Base-by-base conservation (phyloP, 2,797 vertebrate species). In the Vespertilio murinus region DNA sequence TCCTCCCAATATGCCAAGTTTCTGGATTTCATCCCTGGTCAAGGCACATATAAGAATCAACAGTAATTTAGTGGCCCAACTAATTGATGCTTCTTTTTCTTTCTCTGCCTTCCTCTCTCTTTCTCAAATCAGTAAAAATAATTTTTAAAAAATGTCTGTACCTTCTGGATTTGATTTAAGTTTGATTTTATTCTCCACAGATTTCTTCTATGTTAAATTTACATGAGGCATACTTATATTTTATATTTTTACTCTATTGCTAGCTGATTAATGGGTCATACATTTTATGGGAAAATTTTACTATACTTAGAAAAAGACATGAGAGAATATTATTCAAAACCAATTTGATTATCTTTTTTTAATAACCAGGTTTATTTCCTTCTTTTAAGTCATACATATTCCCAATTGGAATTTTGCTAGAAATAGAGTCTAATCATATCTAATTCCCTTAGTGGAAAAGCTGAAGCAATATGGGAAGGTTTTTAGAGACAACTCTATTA, bases 351-450 rank as follows among this genome's bases (percentile, higher is more conserved):
- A 74, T 96, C 70, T 96, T 80, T 97, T 96, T 96, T 97, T 97
- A 98, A 97, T 96, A 98, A 96, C 95, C 95, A 97, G 79, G 87
- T 95, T 97, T 97, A 97, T 97, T 98, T 87, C 84, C 67, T 96
- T 98, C 94, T 96, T 98, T 91, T 91, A 96, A 97, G 94, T 95
- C 90, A 94, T 67, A 23, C 82, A 95, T 96, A 97, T 97, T 98
- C 96, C 96, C 97, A 97, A 87, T 56, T 97, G 95, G 91, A 97
- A 96, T 96, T 97, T 96, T 80, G 78, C 94, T 96, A 96, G 96
- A 98, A 98, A 98, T 97, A 97, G 97, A 97, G 90, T 94, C 92
- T 97, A 97, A 98, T 98, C 94, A 0, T 94, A 96, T 96, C 40
- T 97, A 96, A 95, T 84, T 97, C 97, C 94, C 88, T 11, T 0